Conservation (phyloP, 2,113 vertebrate genomes). For the Lagopus leucura region DNA sequence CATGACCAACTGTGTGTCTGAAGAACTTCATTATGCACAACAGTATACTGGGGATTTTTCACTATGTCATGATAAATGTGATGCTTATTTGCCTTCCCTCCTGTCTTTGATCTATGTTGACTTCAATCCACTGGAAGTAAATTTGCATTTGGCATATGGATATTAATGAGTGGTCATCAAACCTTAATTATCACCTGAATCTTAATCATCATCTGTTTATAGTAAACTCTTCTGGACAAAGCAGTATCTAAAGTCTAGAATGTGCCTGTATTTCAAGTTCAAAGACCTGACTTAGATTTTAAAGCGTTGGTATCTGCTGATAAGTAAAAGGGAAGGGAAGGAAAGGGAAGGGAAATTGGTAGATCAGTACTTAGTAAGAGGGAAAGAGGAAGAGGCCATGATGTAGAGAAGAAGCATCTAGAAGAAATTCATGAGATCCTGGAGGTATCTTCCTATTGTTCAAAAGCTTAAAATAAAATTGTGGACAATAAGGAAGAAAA, state of each 20-base stretch:
- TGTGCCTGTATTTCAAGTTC: not conserved
- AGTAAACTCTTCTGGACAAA: constrained; percentile 24
- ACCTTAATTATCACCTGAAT: constrained; percentile 43
- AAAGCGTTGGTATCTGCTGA: not conserved
- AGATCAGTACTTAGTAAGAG: not conserved
- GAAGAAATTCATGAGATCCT: not conserved
- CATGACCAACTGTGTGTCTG: not conserved
- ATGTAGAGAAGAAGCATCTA: not conserved
- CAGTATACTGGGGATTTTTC: not conserved
- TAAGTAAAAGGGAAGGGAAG: not conserved
- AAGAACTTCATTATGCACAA: not conserved
- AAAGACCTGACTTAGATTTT: not conserved
- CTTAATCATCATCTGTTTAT: constrained; percentile 53
- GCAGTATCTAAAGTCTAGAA: not conserved
- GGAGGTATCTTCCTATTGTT: not conserved
- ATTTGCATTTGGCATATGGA: constrained; percentile 41
- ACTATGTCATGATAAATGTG: not conserved
- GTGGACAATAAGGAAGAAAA: not conserved
- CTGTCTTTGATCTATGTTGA: constrained; percentile 34
- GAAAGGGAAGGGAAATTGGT: not conserved
- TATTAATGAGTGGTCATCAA: constrained; percentile 56
- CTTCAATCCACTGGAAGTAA: constrained; percentile 41
- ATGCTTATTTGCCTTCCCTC: not conserved
- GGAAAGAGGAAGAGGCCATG: not conserved
- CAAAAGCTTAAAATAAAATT: not conserved